These are phyloP conservation scores for Empidonax alnorum DNA, from an alignment of 2,113 vertebrate genomes.

Conservation along the genomic window DNA sequence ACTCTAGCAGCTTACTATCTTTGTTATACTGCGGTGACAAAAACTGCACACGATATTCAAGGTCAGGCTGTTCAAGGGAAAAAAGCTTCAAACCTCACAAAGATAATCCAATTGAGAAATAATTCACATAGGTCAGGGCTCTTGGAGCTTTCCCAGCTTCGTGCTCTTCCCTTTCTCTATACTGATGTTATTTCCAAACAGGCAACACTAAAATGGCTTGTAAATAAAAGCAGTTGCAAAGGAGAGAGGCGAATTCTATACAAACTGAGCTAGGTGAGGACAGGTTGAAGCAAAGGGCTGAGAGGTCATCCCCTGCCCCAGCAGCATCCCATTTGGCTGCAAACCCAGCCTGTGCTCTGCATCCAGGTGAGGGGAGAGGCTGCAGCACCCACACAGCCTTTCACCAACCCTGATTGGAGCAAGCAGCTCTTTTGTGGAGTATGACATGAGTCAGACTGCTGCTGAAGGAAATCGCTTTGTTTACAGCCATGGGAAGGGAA, in stretches of 20 bases:
- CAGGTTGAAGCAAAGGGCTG: neutral
- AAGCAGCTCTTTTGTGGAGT: neutral
- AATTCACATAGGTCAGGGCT: neutral
- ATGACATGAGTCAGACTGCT: constrained; percentile 12
- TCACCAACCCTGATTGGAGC: neutral
- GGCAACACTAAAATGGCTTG: neutral
- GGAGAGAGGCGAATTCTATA: neutral
- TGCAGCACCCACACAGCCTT: neutral
- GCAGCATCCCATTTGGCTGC: neutral
- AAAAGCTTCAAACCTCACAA: neutral
- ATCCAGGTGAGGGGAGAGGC: neutral
- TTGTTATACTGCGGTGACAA: neutral
- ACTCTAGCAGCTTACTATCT: neutral
- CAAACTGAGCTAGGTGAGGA: neutral
- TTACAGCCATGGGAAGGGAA: constrained; percentile 42
- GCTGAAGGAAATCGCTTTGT: constrained; percentile 4
- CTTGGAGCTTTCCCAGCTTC: neutral
- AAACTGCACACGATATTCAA: neutral
- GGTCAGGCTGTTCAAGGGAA: neutral
- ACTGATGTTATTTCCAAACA: neutral
- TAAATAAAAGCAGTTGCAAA: neutral
- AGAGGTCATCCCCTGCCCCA: neutral
- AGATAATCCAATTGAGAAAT: neutral
- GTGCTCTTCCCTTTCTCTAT: neutral
- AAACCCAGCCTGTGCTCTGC: neutral